Conservation (phyloP, 2,888 invertebrate genomes). For the Ariolimax columbianus region DNA sequence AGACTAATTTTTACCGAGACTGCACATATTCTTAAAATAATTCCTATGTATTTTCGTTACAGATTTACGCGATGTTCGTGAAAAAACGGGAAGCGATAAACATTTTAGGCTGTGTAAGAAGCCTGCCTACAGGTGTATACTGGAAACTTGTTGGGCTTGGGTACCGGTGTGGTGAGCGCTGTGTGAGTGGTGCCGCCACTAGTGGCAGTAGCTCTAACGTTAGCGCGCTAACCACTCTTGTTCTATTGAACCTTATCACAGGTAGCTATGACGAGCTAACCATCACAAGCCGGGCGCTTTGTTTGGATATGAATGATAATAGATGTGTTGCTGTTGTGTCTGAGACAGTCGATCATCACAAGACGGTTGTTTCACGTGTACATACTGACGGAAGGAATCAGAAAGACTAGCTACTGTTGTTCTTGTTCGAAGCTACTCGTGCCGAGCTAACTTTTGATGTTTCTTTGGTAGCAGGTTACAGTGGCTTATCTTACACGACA, state of each 20-base stretch:
- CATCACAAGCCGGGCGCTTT: not conserved
- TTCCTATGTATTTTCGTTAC: not conserved
- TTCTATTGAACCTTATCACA: not conserved
- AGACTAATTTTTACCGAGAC: not conserved
- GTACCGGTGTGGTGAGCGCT: not conserved
- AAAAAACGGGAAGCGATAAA: not conserved
- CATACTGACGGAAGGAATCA: no score
- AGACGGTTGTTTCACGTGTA: no score
- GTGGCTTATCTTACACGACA: no score
- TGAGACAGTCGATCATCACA: not conserved
- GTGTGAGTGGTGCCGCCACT: not conserved
- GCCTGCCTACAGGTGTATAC: not conserved
- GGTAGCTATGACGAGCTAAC: not conserved
- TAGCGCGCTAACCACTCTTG: not conserved
- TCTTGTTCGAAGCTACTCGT: no score
- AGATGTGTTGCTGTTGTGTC: not conserved
- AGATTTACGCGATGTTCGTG: not conserved
- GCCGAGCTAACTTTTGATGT: no score
- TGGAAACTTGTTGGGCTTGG: constrained; percentile 15
- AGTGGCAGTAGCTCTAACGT: not conserved
- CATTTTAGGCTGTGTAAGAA: not conserved
- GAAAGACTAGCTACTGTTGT: no score
- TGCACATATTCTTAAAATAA: not conserved
- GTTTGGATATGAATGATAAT: not conserved
- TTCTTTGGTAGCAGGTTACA: no score